A percentile compares a stretch with the other conserved stretches of the same genome.
Evolutionary conservation across 1,140 invertebrate genomes (phyloP).

Genomic region (Gyrodactylus bullatarudis): DNA sequence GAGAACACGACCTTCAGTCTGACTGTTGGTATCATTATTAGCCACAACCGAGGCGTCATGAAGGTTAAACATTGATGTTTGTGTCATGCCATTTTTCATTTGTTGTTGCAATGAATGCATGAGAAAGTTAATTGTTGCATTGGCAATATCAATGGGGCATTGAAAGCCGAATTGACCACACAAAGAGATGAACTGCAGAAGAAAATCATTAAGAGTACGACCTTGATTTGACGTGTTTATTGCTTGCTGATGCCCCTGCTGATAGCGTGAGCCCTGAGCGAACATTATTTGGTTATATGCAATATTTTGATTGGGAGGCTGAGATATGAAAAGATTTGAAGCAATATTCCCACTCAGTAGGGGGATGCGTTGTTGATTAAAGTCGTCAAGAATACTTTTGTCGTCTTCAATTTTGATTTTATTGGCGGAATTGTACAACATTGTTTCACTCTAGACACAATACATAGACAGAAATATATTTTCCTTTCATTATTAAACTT

Average conservation of each 20-base stretch:
- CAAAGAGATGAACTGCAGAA: neutral
- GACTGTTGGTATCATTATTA: neutral
- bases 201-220: neutral
- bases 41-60: neutral
- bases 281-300: neutral
- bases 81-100: neutral
- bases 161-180: neutral
- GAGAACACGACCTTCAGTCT: neutral
- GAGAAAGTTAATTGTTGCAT: neutral
- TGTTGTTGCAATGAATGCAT: neutral
- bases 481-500: too few species aligned
- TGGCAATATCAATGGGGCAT: neutral
- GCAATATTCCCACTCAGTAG: neutral
- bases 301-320: neutral
- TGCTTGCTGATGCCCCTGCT: neutral
- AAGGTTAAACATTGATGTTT: neutral
- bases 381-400: neutral
- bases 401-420: neutral
- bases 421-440: neutral
- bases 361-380: neutral
- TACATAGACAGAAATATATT: neutral
- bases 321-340: neutral
- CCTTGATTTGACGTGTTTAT: neutral
- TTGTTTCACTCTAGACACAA: neutral
- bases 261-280: neutral